These are phyloP conservation scores for Caenorhabditis macrosperma DNA, from an alignment of 2,888 invertebrate species.

Conservation along the genomic window DNA sequence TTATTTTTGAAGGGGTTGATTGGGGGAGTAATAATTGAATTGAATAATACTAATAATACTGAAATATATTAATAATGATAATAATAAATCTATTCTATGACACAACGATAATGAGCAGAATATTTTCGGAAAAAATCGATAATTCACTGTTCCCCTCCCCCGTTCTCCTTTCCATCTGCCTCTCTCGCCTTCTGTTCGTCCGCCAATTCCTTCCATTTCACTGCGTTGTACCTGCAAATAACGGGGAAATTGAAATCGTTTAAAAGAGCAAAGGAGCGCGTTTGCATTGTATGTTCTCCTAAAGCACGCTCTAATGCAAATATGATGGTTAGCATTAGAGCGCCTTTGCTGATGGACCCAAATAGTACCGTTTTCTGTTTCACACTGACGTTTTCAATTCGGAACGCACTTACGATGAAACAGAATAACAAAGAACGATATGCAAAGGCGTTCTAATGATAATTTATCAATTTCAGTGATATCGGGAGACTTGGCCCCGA, in stretches of 20 bases:
- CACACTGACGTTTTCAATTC: too few species aligned
- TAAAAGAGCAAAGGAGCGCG: neutral
- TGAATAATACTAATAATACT: slow-evolving; percentile 2
- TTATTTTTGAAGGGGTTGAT: slow-evolving; percentile 3
- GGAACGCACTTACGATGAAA: too few species aligned
- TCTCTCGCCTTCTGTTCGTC: slow-evolving; percentile 78
- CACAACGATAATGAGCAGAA: neutral
- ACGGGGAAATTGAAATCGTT: neutral
- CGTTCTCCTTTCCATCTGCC: neutral
- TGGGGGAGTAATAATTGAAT: neutral
- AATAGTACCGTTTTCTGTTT: too few species aligned
- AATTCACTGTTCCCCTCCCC: too few species aligned
- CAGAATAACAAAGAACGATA: too few species aligned
- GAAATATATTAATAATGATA: neutral
- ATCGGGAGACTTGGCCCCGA: too few species aligned
- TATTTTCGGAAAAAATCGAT: neutral
- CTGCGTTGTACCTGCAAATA: slow-evolving; percentile 83
- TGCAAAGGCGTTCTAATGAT: too few species aligned
- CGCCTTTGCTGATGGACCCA: too few species aligned
- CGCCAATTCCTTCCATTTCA: slow-evolving; percentile 84
- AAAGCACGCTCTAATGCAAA: too few species aligned
- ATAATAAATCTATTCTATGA: neutral
- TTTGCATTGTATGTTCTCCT: too few species aligned
- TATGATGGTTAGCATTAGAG: too few species aligned
- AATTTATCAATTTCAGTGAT: too few species aligned